Evolutionary conservation across 2,113 vertebrate species (phyloP).

Genomic region (Apistogramma diplotaenia): DNA sequence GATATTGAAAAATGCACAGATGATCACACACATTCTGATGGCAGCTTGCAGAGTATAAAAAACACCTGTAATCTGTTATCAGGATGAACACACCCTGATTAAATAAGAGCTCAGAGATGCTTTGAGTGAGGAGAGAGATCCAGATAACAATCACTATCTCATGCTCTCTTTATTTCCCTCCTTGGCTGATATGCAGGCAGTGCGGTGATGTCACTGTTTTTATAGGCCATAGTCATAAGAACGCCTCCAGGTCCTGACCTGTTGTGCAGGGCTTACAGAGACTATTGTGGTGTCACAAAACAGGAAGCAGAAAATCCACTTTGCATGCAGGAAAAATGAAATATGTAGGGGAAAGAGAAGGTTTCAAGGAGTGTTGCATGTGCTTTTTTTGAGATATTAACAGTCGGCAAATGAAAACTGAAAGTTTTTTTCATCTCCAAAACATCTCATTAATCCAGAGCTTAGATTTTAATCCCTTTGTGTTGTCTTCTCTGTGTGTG

Average conservation of each 20-base stretch:
- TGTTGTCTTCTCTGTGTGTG: not conserved
- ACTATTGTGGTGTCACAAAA: not conserved
- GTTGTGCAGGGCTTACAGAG: not conserved
- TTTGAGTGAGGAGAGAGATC: not conserved
- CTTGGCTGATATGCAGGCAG: slow-evolving; percentile 10
- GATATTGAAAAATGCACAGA: slow-evolving; percentile 4
- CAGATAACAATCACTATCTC: slow-evolving; percentile 42
- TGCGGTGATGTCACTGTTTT: slow-evolving; percentile 46
- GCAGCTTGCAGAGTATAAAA: not conserved
- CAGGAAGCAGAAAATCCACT: not conserved
- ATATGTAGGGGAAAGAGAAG: not conserved
- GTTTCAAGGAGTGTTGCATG: not conserved
- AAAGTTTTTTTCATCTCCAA: not conserved
- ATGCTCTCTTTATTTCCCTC: slow-evolving; percentile 11
- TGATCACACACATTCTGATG: not conserved
- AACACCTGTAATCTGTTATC: slow-evolving; percentile 33
- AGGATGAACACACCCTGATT: slow-evolving; percentile 23
- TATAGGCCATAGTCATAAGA: slow-evolving; percentile 12
- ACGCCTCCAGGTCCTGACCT: slow-evolving; percentile 15
- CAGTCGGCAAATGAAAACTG: not conserved
- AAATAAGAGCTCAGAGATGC: slow-evolving; percentile 9
- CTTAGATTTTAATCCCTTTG: not conserved
- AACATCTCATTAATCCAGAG: not conserved
- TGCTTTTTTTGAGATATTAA: not conserved
- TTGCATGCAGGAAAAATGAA: no score